phyloP scores from a whole-genome alignment of 2,113 vertebrate species.

The Vidua chalybeata region DNA sequence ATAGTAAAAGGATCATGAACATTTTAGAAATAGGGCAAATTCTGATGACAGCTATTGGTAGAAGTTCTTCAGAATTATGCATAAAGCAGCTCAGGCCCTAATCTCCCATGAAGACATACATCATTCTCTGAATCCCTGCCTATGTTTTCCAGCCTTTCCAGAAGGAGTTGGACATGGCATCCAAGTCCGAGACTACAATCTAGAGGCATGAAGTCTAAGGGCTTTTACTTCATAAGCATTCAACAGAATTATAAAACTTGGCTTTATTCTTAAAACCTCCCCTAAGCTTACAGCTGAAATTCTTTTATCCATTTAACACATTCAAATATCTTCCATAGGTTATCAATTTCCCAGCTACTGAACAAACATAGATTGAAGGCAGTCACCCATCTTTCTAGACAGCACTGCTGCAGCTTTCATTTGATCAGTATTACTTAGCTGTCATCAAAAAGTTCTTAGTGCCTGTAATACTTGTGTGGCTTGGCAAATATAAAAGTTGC shows the following conservation, averaged over 20 bases:
- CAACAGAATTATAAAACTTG: background rate
- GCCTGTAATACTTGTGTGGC: background rate
- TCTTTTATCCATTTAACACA: background rate
- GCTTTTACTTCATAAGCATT: background rate
- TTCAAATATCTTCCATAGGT: background rate
- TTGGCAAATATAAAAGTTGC: background rate
- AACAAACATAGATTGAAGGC: background rate
- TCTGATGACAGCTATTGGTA: background rate
- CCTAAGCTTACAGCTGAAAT: background rate
- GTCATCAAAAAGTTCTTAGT: background rate
- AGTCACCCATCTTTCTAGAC: background rate
- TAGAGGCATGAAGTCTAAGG: background rate
- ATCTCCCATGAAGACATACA: background rate
- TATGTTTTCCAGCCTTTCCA: background rate
- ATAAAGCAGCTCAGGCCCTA: background rate
- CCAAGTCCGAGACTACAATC: background rate
- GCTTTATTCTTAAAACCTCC: background rate
- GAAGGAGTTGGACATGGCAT: background rate
- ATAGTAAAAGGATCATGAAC: background rate
- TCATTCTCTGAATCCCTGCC: background rate
- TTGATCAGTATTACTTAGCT: background rate
- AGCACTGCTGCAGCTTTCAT: background rate
- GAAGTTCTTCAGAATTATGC: background rate
- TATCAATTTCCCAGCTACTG: background rate
- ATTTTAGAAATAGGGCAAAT: background rate